Percentiles rank a stretch among this genome's conserved stretches.
Conservation (phyloP, 1,140 invertebrate species). For the Schlechtendalia chinensis region DNA sequence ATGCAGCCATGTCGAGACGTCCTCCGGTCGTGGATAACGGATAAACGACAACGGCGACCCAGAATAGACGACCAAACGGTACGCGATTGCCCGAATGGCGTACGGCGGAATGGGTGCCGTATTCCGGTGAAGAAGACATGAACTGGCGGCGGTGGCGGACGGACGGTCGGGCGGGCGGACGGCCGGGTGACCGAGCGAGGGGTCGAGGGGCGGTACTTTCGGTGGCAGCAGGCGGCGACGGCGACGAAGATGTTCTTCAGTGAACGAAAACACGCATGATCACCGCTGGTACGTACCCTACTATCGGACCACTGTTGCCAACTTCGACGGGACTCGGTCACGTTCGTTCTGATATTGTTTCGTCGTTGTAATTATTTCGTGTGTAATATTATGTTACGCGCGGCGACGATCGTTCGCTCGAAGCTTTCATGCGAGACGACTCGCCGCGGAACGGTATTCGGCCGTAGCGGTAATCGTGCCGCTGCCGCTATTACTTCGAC, state of each 20-base stretch:
- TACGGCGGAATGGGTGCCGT: background rate
- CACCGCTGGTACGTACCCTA: constrained; percentile 55
- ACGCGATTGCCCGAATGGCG: no score
- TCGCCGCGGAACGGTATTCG: background rate
- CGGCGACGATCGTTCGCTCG: background rate
- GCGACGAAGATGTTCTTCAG: constrained; percentile 13
- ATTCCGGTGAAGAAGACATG: background rate
- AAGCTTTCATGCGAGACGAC: constrained; percentile 8
- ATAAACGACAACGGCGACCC: background rate
- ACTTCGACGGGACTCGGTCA: constrained; percentile 52
- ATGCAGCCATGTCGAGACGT: background rate
- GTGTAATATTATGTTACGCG: background rate
- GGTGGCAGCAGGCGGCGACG: constrained; percentile 1
- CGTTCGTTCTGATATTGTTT: constrained; percentile 27
- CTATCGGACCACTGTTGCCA: constrained; percentile 54
- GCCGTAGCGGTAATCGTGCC: no score
- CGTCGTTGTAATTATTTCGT: no score
- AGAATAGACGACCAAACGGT: background rate
- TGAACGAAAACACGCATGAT: constrained; percentile 47
- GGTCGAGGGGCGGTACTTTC: background rate
- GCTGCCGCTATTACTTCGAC: no score
- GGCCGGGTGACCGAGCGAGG: background rate
- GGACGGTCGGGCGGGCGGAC: no score
- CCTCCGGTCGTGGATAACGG: background rate
- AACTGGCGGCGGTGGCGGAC: background rate